phyloP scores from a whole-genome alignment of 2,797 vertebrate genomes.

The Sebastes hubbsi region DNA sequence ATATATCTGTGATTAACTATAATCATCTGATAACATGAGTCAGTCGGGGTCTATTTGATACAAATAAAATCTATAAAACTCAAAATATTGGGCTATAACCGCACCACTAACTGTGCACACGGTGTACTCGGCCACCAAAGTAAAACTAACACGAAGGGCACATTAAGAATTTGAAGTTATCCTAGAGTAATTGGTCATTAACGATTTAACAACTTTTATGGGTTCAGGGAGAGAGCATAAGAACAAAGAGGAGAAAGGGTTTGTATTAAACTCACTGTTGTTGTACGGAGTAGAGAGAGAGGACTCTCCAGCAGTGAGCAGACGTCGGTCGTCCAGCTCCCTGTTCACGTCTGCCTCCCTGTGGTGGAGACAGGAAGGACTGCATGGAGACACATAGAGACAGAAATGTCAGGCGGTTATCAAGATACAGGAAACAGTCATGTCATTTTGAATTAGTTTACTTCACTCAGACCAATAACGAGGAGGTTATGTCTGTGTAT shows the following conservation, averaged over 20 bases:
- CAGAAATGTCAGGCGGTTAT: not conserved
- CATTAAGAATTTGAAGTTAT: not conserved
- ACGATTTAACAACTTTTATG: not conserved
- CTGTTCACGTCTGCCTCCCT: slow-evolving; percentile 35
- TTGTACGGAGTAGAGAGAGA: slow-evolving; percentile 26
- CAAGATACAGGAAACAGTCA: not conserved
- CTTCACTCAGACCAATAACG: not conserved
- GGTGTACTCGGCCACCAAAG: not conserved
- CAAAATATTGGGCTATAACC: too few relatives aligned
- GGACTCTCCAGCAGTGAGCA: slow-evolving; percentile 4
- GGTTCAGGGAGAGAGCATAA: not conserved
- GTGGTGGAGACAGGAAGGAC: slow-evolving; percentile 61
- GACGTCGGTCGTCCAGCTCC: slow-evolving; percentile 16
- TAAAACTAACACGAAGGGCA: not conserved
- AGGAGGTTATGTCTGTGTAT: not conserved
- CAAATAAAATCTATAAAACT: not conserved
- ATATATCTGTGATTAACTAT: not conserved
- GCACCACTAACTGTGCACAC: too few relatives aligned
- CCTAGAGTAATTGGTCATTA: not conserved
- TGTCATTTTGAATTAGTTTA: not conserved
- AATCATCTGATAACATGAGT: not conserved
- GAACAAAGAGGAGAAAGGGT: not conserved
- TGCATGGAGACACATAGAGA: slow-evolving; percentile 16
- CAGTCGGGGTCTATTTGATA: not conserved
- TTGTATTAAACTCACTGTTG: slow-evolving; percentile 57